Conservation (phyloP, 2,888 invertebrate genomes). For the Chrysolina oricalcia region DNA sequence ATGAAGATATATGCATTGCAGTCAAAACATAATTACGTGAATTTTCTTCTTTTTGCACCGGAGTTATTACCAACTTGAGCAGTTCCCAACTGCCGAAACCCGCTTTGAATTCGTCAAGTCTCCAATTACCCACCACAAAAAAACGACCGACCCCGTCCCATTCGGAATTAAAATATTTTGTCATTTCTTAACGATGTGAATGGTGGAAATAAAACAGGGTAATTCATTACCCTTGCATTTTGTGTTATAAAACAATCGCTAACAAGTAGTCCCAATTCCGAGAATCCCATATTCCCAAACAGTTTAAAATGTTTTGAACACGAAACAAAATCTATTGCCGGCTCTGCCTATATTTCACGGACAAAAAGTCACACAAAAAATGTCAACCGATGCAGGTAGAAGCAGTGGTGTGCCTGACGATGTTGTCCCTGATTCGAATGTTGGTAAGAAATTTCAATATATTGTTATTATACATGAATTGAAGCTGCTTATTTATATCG, state of each 20-base stretch:
- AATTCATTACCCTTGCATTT: slow-evolving; percentile 53
- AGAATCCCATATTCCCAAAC: slow-evolving; percentile 71
- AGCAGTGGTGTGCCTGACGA: slow-evolving; percentile 39
- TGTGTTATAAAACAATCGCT: slow-evolving; percentile 68
- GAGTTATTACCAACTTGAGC: too few relatives aligned
- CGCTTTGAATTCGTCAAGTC: slow-evolving; percentile 11
- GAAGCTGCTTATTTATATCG: too few relatives aligned
- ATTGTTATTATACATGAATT: too few relatives aligned
- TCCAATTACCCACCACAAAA: slow-evolving; percentile 15
- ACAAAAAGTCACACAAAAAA: slow-evolving; percentile 66
- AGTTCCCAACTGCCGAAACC: background rate
- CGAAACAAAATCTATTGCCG: slow-evolving; percentile 71
- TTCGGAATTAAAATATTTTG: slow-evolving; percentile 36
- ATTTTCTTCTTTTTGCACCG: too few relatives aligned
- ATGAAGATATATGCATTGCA: too few relatives aligned
- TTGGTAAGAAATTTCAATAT: too few relatives aligned
- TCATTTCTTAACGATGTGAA: slow-evolving; percentile 37
- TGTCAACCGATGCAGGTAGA: slow-evolving; percentile 64
- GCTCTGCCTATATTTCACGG: slow-evolving; percentile 67
- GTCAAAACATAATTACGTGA: too few relatives aligned
- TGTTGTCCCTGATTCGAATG: background rate
- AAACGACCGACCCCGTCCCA: slow-evolving; percentile 4
- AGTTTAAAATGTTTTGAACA: slow-evolving; percentile 72
- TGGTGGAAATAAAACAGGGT: slow-evolving; percentile 50
- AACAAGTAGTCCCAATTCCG: slow-evolving; percentile 71